Conservation (phyloP, 2,113 vertebrate species). For the Daubentonia madagascariensis region DNA sequence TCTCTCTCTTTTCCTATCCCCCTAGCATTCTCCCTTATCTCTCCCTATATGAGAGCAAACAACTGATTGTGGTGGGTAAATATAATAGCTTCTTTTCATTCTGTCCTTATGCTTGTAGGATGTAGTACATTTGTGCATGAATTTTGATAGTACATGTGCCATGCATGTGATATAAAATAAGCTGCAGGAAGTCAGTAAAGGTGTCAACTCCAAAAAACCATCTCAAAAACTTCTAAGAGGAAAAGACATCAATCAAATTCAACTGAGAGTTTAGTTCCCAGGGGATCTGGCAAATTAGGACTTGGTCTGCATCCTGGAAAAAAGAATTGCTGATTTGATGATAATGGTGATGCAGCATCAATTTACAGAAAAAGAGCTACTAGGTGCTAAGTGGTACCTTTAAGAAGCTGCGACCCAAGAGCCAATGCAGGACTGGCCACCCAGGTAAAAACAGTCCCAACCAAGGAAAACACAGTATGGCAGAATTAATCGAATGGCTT, state of each 20-base stretch:
- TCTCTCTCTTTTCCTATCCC: not conserved
- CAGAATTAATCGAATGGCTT: not conserved
- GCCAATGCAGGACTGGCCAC: not conserved
- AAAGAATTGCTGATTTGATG: not conserved
- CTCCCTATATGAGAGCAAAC: not conserved
- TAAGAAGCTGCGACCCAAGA: not conserved
- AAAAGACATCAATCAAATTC: constrained; percentile 5
- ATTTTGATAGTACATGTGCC: not conserved
- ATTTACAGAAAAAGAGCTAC: not conserved
- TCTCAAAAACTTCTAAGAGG: constrained; percentile 25
- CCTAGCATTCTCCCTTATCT: not conserved
- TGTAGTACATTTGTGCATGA: not conserved
- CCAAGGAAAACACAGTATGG: not conserved
- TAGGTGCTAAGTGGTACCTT: not conserved
- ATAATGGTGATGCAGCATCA: not conserved
- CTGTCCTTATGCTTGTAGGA: not conserved
- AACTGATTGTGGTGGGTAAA: not conserved
- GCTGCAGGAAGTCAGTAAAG: constrained; percentile 33
- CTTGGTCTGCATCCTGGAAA: not conserved
- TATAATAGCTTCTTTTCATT: not conserved
- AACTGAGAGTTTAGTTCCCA: not conserved
- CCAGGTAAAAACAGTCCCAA: not conserved
- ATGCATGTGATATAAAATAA: constrained; percentile 37
- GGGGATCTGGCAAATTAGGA: not conserved
- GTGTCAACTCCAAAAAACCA: constrained; percentile 19